Base-by-base conservation (phyloP, 2,888 invertebrate species). In the Anodontia alba region DNA sequence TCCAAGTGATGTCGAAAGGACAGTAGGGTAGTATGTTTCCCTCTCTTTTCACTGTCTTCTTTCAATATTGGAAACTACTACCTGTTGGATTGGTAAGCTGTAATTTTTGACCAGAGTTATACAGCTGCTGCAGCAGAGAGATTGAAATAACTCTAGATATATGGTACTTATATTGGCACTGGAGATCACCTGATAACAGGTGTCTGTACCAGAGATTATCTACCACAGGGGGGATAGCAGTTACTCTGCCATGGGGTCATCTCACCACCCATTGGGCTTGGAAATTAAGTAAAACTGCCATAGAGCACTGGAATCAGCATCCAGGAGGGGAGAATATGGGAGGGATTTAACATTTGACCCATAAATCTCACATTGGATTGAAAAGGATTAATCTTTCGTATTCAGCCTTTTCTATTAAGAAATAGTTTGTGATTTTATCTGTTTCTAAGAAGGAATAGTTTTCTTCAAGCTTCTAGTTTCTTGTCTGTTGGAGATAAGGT, bases 141-240 rank as follows among this genome's bases (percentile, higher is more conserved):
- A 46, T 46, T 20, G 15, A 8, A 46, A 46, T 46, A 46, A 46
- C 46, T 46, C 8, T 3, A 46, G 46, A 46, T 8, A 26, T 54
- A 3, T 54, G 54, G 26, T 54, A 10, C 54, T 54, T 54, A 54
- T 54, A 54, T 54, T 54, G 54, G 54, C 54, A 54, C 29, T 26
- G 15, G 29, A 54, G 29, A 26, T 26, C 29, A 54, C 10, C 54
- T 54, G 54, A 54, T 54, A 54, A 26, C 54, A 54, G 54, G 54
- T 54, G 54, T 49, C 54, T 54, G 54, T n/a, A 23, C 10, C 15
- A 8, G 54, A 23, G 54, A 23, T 54, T 20, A 54, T 54, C 54
- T 54, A 5, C 29, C 29, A 54, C 54, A 23, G 3, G 54, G 54
- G 54, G 54, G 29, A 46, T 46, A 46, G 17, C 15, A 46, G 46